Evolutionary conservation across 2,888 invertebrate genomes (phyloP).

Genomic region (Heliothis peltigera): DNA sequence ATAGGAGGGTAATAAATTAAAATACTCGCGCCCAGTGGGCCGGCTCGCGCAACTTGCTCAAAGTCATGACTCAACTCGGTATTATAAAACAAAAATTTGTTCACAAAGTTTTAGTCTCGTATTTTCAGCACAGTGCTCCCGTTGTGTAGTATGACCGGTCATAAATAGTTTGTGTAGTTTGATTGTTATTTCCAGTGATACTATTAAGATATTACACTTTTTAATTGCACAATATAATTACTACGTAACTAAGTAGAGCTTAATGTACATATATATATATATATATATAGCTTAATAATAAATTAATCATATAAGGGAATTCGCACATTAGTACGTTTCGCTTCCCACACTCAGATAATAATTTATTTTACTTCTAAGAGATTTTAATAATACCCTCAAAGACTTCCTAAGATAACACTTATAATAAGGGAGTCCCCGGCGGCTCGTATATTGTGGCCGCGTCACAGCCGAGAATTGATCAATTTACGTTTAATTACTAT

Average conservation of each 20-base stretch:
- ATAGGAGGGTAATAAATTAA: slow-evolving; percentile 66
- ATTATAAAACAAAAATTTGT: slow-evolving; percentile 26
- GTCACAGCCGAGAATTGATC: slow-evolving; percentile 35
- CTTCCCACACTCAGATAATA: slow-evolving; percentile 18
- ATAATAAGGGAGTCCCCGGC: slow-evolving; percentile 28
- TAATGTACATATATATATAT: too few species aligned
- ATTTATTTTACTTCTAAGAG: slow-evolving; percentile 2
- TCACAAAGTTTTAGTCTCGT: slow-evolving; percentile 2
- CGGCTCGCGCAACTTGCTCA: slow-evolving; percentile 36
- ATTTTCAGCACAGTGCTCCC: background rate
- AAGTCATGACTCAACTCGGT: slow-evolving; percentile 42
- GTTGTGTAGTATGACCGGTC: background rate
- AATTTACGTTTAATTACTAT: slow-evolving; percentile 38
- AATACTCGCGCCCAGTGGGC: slow-evolving; percentile 49
- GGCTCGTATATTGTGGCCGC: slow-evolving; percentile 10
- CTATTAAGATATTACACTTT: too few species aligned
- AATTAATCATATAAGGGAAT: slow-evolving; percentile 9
- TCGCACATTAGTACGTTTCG: slow-evolving; percentile 18
- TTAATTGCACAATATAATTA: too few species aligned
- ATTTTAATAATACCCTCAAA: slow-evolving; percentile 40
- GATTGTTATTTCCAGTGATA: background rate
- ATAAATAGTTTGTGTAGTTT: background rate
- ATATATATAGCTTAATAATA: too few species aligned
- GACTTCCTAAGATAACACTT: slow-evolving; percentile 27
- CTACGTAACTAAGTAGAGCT: too few species aligned